Evolutionary conservation across 1,140 invertebrate genomes (phyloP).

Genomic region (Drosophila yakuba): DNA sequence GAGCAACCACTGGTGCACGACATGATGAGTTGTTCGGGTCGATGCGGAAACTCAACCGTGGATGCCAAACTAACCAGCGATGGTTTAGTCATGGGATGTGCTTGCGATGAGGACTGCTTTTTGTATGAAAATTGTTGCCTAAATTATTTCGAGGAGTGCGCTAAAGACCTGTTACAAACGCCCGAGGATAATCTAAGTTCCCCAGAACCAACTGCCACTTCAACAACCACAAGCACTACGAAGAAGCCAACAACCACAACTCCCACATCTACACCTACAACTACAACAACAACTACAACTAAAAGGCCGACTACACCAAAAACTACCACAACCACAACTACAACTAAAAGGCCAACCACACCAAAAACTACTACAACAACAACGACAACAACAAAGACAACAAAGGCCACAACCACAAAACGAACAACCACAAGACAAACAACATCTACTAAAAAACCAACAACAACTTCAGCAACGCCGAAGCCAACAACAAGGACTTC

Average conservation of each 20-base stretch:
- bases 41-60: conserved; percentile 31
- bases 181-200: background rate
- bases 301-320: conserved; percentile 19
- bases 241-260: conserved; percentile 6
- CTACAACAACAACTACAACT: conserved; percentile 18
- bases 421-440: conserved; percentile 2
- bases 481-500: conserved; percentile 6
- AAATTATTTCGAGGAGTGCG: conserved; percentile 44
- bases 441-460: background rate
- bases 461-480: background rate
- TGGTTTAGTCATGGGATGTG: conserved; percentile 37
- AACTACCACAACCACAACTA: conserved; percentile 3
- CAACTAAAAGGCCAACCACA: conserved; percentile 18
- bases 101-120: conserved; percentile 54
- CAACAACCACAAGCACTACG: conserved; percentile 10
- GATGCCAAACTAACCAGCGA: too few species aligned
- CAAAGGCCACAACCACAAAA: conserved; percentile 12
- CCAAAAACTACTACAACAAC: conserved; percentile 3
- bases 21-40: conserved; percentile 54
- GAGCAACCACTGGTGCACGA: conserved; percentile 29
- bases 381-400: conserved; percentile 9
- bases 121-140: conserved; percentile 51
- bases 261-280: conserved; percentile 13
- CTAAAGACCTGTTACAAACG: background rate
- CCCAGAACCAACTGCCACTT: background rate